Evolutionary conservation across 2,888 invertebrate genomes (phyloP).

Genomic region (Melangyna quadrimaculata): DNA sequence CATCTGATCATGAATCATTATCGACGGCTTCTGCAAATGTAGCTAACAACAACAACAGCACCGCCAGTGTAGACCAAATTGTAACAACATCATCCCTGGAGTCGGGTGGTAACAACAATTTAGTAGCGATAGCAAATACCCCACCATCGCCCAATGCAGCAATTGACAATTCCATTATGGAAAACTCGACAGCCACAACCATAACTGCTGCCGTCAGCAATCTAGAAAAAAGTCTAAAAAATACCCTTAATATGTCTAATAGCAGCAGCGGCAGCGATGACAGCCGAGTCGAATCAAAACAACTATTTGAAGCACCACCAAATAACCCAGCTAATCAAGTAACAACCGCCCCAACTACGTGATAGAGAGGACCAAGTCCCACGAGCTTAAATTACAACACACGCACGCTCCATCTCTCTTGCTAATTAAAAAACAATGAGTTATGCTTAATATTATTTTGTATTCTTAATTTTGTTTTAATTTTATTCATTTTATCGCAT

Average conservation of each 20-base stretch:
- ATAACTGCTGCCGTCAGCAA: constrained; percentile 21
- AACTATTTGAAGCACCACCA: constrained; percentile 43
- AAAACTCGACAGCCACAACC: constrained; percentile 25
- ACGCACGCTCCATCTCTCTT: constrained; percentile 43
- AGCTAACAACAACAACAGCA: constrained; percentile 42
- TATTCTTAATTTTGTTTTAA: constrained; percentile 31
- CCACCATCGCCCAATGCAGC: constrained; percentile 49
- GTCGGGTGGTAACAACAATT: constrained; percentile 48
- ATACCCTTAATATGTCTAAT: constrained; percentile 57
- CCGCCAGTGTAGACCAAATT: not conserved
- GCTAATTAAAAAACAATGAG: constrained; percentile 33
- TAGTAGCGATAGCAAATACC: constrained; percentile 40
- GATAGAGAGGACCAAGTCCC: constrained; percentile 38
- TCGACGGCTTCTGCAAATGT: constrained; percentile 73
- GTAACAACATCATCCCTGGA: constrained; percentile 9
- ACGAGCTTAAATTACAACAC: constrained; percentile 20
- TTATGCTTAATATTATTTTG: constrained; percentile 28
- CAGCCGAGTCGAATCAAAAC: constrained; percentile 17
- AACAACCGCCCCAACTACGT: constrained; percentile 49
- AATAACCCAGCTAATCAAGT: constrained; percentile 26
- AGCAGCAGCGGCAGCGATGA: constrained; percentile 51
- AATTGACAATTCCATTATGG: constrained; percentile 50
- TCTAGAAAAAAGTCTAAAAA: constrained; percentile 58
- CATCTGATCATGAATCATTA: constrained; percentile 41
- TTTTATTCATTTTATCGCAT: constrained; percentile 27